Conservation (phyloP, 2,888 invertebrate genomes). For the Acleris cristana region DNA sequence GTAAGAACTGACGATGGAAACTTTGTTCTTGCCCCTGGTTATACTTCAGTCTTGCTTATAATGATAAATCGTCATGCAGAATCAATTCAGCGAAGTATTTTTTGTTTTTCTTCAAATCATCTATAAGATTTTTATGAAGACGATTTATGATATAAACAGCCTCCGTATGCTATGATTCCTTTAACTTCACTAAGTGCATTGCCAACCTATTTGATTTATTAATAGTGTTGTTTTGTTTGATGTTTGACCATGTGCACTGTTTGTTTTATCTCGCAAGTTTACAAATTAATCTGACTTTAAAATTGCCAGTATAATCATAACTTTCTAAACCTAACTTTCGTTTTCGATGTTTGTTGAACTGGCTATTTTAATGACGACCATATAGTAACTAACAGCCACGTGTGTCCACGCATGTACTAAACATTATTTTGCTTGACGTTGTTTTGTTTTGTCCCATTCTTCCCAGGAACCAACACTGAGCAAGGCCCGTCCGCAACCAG, state of each 20-base stretch:
- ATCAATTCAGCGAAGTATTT: neutral
- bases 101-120: too few species aligned
- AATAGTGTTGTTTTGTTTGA: constrained; percentile 2
- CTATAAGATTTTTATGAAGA: neutral
- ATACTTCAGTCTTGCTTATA: constrained; percentile 10
- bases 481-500: constrained; percentile 73
- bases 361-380: constrained; percentile 40
- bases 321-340: too few species aligned
- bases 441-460: constrained; percentile 68
- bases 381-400: constrained; percentile 60
- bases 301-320: constrained; percentile 15
- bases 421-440: constrained; percentile 73
- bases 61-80: constrained; percentile 20
- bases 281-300: constrained; percentile 10
- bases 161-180: constrained; percentile 33
- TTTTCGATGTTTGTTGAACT: neutral
- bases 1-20: constrained; percentile 81
- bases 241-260: constrained; percentile 28
- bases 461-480: constrained; percentile 80
- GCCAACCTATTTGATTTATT: constrained; percentile 31
- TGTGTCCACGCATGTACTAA: constrained; percentile 73
- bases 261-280: constrained; percentile 26
- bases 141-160: constrained; percentile 25
- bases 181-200: constrained; percentile 42
- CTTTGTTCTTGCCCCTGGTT: constrained; percentile 15